These are phyloP conservation scores for Psilopogon haemacephalus DNA, from an alignment of 2,113 vertebrate species.

Conservation along the genomic window DNA sequence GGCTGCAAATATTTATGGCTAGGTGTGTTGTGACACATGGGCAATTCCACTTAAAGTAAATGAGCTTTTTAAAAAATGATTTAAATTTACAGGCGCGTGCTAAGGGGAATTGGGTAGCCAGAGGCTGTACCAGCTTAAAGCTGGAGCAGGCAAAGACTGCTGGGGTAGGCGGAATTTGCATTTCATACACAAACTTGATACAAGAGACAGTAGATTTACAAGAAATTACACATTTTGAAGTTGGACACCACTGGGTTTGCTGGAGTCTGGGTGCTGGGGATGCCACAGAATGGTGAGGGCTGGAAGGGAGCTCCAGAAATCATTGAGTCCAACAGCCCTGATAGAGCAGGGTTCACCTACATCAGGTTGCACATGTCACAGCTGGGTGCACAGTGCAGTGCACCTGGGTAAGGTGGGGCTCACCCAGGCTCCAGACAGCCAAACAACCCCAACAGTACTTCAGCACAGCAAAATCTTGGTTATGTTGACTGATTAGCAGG, in stretches of 20 bases:
- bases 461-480: not conserved
- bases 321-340: too few relatives aligned
- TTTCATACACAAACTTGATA: not conserved
- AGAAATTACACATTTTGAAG: not conserved
- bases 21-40: not conserved
- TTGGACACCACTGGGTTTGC: too few relatives aligned
- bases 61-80: not conserved
- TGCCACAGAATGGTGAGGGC: too few relatives aligned
- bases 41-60: not conserved
- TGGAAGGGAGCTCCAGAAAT: too few relatives aligned
- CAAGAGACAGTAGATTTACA: not conserved
- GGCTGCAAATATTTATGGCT: not conserved
- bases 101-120: not conserved
- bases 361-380: too few relatives aligned
- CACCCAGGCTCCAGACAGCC: not conserved
- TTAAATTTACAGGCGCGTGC: not conserved
- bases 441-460: not conserved
- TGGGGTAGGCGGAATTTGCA: not conserved
- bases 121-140: not conserved
- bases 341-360: too few relatives aligned
- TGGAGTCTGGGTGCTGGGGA: too few relatives aligned
- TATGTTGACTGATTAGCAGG: not conserved
- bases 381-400: too few relatives aligned
- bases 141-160: not conserved
- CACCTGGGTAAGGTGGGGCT: not conserved